phyloP scores from a whole-genome alignment of 2,113 vertebrate species.

The Oryzias melastigma region DNA sequence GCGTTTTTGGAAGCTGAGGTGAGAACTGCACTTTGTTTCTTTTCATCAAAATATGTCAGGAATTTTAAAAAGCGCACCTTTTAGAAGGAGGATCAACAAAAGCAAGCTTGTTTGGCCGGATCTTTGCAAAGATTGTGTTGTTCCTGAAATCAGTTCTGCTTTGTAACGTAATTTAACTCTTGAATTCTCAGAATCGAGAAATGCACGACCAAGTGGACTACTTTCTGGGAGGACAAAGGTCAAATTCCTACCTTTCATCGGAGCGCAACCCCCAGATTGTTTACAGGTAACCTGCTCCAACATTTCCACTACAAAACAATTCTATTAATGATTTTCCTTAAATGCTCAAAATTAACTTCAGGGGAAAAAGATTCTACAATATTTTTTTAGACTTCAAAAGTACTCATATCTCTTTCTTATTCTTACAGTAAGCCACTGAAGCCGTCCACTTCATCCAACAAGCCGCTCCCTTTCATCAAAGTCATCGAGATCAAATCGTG shows the following conservation, averaged over 20 bases:
- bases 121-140: conserved; percentile 2
- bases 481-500: conserved; percentile 87
- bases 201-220: conserved; percentile 92
- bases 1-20: conserved; percentile 92
- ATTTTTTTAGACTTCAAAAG: not conserved
- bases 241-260: conserved; percentile 70
- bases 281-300: conserved; percentile 78
- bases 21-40: conserved; percentile 9
- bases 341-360: not conserved
- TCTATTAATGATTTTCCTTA: not conserved
- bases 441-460: conserved; percentile 75
- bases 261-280: conserved; percentile 79
- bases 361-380: too few species aligned
- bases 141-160: not conserved
- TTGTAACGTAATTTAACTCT: conserved; percentile 6
- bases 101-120: not conserved
- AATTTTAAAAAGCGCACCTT: not conserved
- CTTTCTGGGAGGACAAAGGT: conserved; percentile 80
- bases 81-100: not conserved
- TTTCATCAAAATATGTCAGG: not conserved
- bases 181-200: conserved; percentile 84
- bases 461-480: conserved; percentile 87
- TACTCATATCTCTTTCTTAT: conserved; percentile 5
- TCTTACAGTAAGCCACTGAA: conserved; percentile 77
- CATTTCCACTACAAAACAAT: not conserved